A percentile compares a stretch with the other conserved stretches of the same genome.
Evolutionary conservation across 2,113 vertebrate genomes (phyloP).

Genomic region (Cavia aperea): DNA sequence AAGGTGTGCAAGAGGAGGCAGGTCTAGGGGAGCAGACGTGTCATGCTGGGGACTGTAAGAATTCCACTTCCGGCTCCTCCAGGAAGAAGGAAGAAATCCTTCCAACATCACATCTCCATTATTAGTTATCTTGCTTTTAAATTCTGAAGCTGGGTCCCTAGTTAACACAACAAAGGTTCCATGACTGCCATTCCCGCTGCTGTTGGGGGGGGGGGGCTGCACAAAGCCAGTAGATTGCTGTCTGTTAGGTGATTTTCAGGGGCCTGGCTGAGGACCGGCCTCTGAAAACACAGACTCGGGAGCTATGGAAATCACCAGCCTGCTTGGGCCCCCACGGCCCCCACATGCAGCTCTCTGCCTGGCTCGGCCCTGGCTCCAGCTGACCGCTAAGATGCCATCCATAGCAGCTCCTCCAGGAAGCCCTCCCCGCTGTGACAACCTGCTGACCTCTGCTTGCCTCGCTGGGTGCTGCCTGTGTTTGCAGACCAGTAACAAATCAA

Average conservation of each 20-base stretch:
- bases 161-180: background rate
- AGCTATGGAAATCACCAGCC: background rate
- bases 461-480: background rate
- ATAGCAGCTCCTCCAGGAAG: constrained; percentile 25
- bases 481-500: no score
- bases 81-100: background rate
- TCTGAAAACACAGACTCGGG: background rate
- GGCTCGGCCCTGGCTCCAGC: background rate
- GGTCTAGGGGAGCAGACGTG: fast-evolving
- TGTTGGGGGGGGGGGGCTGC: background rate
- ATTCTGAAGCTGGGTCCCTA: background rate
- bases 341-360: background rate
- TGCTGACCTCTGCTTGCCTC: background rate
- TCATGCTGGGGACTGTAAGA: background rate
- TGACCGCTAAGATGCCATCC: background rate
- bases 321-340: background rate
- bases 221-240: background rate
- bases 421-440: background rate
- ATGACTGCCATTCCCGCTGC: fast-evolving
- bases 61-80: background rate
- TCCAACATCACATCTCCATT: background rate
- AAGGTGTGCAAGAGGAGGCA: background rate
- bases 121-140: background rate
- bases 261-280: no score
- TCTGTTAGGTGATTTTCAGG: fast-evolving